Base-by-base conservation (phyloP, 2,113 vertebrate species). In the Pelecanoides urinatrix region DNA sequence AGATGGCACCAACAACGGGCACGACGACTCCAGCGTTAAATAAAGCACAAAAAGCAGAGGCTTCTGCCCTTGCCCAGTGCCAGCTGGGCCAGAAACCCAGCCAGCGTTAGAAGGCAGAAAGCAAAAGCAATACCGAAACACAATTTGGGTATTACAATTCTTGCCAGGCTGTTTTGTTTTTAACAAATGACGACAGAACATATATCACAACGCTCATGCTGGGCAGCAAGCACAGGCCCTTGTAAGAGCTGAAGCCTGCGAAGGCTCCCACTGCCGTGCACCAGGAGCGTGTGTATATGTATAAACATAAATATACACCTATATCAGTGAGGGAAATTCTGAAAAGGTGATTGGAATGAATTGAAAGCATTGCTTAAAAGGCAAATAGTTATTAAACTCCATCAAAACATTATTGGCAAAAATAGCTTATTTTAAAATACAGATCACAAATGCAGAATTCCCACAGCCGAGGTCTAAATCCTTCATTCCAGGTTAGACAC, bases 191-290 rank as follows among this genome's bases (percentile, higher is more conserved):
- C 21, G 23, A 16, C 23, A 45, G 72, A 80, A 79, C 5, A 2
- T 4, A 0, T 4, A 14, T 19, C n/a, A 9, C 0, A 1, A 34
- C 11, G 42, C 45, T 73, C 9, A 0, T 1, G 19, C 9, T 4
- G n/a, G n/a, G n/a, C n/a, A n/a, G 10, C 0, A 1, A 67, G 56
- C 3, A 0, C 34, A 4, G 62, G 58, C 26, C 77, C 26, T 42
- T 26, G 38, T 2, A 16, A 66, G 40, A 71, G 42, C 34, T 15
- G 10, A 32, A 79, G 32, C 34, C 74, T 40, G 20, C 0, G 20
- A 25, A 62, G n/a, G 21, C 7, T 81, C 72, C 76, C n/a, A 18
- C 8, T 61, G 55, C 77, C 13, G 3, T 26, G 10, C 58, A 40
- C 21, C 73, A 7, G 32, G 21, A 52, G 11, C 20, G 22, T 1